phyloP scores from a whole-genome alignment of 2,797 vertebrate species.

The Sebastes jordani region DNA sequence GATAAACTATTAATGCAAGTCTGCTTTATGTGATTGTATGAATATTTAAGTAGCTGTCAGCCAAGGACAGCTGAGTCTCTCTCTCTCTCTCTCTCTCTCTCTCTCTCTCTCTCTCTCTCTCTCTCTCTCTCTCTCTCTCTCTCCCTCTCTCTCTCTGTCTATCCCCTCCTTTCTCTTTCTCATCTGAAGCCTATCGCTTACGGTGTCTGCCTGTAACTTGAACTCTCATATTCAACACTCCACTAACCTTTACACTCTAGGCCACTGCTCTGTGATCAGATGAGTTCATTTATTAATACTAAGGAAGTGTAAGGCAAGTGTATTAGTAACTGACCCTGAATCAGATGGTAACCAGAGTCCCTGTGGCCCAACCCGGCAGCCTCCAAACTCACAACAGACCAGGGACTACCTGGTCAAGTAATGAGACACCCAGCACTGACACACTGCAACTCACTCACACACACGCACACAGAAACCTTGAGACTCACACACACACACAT shows the following conservation, averaged over 20 bases:
- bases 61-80: slow-evolving; percentile 41
- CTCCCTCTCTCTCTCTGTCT: slow-evolving; percentile 29
- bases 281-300: slow-evolving; percentile 55
- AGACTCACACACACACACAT: slow-evolving; percentile 3
- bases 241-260: slow-evolving; percentile 45
- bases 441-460: slow-evolving; percentile 10
- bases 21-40: slow-evolving; percentile 59
- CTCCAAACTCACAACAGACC: slow-evolving; percentile 40
- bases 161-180: slow-evolving; percentile 65
- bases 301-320: slow-evolving; percentile 26
- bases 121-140: not conserved
- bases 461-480: slow-evolving; percentile 23
- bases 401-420: slow-evolving; percentile 76
- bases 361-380: slow-evolving; percentile 41
- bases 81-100: not conserved
- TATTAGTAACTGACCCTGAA: slow-evolving; percentile 67
- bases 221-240: slow-evolving; percentile 65
- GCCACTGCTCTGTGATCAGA: slow-evolving; percentile 66
- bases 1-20: slow-evolving; percentile 50
- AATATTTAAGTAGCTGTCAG: slow-evolving; percentile 73
- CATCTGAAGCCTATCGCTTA: slow-evolving; percentile 69
- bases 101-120: no score
- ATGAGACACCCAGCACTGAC: slow-evolving; percentile 71
- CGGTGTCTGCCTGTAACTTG: slow-evolving; percentile 64
- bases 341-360: slow-evolving; percentile 75